Percentiles rank a stretch among this genome's conserved stretches.
Conservation (phyloP, 1,140 invertebrate species). For the Leucophenga varia region DNA sequence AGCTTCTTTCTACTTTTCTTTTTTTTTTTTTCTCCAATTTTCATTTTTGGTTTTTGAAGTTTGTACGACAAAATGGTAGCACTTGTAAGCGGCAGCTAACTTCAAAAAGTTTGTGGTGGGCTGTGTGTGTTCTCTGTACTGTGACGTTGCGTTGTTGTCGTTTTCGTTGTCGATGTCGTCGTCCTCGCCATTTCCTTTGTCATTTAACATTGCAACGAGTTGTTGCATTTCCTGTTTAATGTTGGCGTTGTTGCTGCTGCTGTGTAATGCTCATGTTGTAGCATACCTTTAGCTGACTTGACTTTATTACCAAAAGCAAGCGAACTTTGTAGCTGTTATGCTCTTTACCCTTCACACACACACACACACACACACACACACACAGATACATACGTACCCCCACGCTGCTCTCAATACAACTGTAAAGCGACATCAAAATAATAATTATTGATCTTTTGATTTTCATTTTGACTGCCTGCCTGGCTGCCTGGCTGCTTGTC, state of each 20-base stretch:
- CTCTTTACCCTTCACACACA: neutral
- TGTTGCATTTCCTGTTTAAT: constrained; percentile 2
- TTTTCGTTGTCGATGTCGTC: too few species aligned
- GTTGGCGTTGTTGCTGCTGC: neutral
- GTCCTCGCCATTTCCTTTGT: too few species aligned
- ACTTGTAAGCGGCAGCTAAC: constrained; percentile 40
- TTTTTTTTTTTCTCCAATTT: constrained; percentile 43
- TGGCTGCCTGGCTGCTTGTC: too few species aligned
- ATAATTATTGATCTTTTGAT: constrained; percentile 55
- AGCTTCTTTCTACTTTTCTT: too few species aligned
- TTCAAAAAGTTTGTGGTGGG: too few species aligned
- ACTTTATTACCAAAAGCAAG: constrained; percentile 12
- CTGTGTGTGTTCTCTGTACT: too few species aligned
- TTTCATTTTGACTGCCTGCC: constrained; percentile 13
- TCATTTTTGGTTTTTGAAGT: constrained; percentile 54
- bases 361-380: neutral
- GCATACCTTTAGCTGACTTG: constrained; percentile 45
- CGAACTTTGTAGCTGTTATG: constrained; percentile 16
- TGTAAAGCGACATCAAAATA: constrained; percentile 44
- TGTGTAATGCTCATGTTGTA: constrained; percentile 51
- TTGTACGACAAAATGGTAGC: constrained; percentile 56
- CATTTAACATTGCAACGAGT: neutral
- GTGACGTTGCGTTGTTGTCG: too few species aligned
- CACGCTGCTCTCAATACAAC: constrained; percentile 5
- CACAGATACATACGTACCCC: too few species aligned